Percentiles rank a stretch among this genome's conserved stretches.
These are phyloP conservation scores for Exaiptasia diaphana DNA, from an alignment of 64 coral and sea anemone species.

Conservation along the genomic window DNA sequence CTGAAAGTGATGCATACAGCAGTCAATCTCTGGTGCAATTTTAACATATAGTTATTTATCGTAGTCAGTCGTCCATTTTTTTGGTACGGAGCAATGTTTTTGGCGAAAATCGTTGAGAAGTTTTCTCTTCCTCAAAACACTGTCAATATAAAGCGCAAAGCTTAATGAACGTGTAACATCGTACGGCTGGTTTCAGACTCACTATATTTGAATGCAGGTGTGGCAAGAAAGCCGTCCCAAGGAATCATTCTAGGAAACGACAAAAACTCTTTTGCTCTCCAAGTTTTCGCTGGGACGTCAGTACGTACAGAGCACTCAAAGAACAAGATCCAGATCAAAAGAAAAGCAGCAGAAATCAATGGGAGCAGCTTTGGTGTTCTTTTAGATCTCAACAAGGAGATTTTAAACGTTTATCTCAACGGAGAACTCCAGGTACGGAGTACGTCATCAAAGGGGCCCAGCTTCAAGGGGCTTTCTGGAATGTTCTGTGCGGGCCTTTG, in stretches of 20 bases:
- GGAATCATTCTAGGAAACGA: conserved; percentile 72
- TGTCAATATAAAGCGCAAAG: no score
- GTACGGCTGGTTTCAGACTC: no score
- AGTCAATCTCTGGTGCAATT: no score
- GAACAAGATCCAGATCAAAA: conserved; percentile 69
- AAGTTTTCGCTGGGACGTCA: conserved; percentile 56
- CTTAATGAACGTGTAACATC: no score
- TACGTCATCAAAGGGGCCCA: conserved; percentile 67
- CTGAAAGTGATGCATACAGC: no score
- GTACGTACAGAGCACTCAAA: conserved; percentile 61
- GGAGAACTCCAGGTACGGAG: conserved; percentile 72
- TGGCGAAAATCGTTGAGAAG: no score
- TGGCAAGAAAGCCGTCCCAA: conserved; percentile 58
- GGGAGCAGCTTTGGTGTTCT: conserved; percentile 72
- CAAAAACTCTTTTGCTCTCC: conserved; percentile 56
- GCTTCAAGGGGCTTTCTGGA: conserved; percentile 69
- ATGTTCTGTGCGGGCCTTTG: conserved; percentile 66
- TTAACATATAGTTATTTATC: no score
- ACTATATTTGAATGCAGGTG: no score
- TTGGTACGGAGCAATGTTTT: no score
- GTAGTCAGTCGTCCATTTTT: no score
- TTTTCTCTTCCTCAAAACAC: no score
- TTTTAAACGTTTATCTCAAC: conserved; percentile 75
- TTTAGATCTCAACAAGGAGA: conserved; percentile 70
- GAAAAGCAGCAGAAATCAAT: conserved; percentile 68